Evolutionary conservation across 2,888 invertebrate species (phyloP), one percentile per base, ranked within the genome.

Genomic region (Priocnemis perturbator): DNA sequence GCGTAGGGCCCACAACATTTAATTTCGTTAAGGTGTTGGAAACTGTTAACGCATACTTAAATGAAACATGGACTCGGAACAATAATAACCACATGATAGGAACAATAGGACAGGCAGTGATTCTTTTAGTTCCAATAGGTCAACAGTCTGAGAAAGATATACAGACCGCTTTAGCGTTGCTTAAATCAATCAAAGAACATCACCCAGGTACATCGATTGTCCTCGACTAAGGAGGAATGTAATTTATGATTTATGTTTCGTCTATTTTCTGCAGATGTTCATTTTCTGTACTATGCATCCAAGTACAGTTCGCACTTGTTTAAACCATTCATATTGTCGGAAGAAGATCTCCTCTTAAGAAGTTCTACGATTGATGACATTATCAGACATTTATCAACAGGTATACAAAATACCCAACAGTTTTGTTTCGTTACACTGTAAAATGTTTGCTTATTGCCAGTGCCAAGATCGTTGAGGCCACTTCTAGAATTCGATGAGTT

Each of bases 241-340:
- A 44, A 14, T 55, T 0, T 26, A 9, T 50, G 50, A 11, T 17
- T 1, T 17, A 19, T 17, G 14, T 50, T n/a, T 21, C 20, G 11
- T 52, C 64, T 53, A 52, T 19, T 60, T n/a, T 62, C 76, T 73
- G 0, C 67, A 86, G 86, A 86, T 60, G 73, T 84, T 23, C 64
- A 83, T 44, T 82, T 86, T 59, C 3, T 86, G 19, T 86, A 85
- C 65, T 85, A 81, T 48, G 78, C 79, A 5, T 77, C 78, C 0
- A 77, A 78, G 52, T 72, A 65, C 14, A 83, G 83, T 61, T 64
- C 67, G 0, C 68, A 78, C 14, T 52, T 71, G 17, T 83, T 84
- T n/a, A 69, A 67, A 48, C 60, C 74, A 0, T 82, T 87, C 61
- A 47, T 85, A 65, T 26, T 83, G 0, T 73, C 81, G 3, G 63